These are phyloP conservation scores for Echeneis naucrates DNA, from an alignment of 2,797 vertebrate genomes.

Conservation along the genomic window DNA sequence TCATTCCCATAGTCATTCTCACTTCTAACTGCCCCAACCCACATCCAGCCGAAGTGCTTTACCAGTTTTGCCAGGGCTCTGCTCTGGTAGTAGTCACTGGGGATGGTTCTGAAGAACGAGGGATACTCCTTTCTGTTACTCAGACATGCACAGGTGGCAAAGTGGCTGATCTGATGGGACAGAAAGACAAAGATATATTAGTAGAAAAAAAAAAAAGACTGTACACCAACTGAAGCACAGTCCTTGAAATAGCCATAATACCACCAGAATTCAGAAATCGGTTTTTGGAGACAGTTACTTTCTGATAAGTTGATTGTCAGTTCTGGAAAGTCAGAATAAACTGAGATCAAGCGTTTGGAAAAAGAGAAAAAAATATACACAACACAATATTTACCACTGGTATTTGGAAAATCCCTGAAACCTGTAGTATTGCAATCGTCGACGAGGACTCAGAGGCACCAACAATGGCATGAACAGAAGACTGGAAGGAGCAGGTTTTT, in stretches of 20 bases:
- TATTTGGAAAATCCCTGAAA: constrained; percentile 81
- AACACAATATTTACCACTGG: constrained; percentile 78
- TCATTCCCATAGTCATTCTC: constrained; percentile 84
- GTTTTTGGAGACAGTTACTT: background rate
- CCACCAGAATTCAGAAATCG: background rate
- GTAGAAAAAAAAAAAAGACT: too few relatives aligned
- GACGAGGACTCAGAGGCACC: constrained; percentile 84
- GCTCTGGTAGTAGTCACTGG: constrained; percentile 84
- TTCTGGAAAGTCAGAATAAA: background rate
- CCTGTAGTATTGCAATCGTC: constrained; percentile 81
- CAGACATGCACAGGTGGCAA: constrained; percentile 85
- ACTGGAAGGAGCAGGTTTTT: constrained; percentile 67
- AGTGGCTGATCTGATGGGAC: constrained; percentile 80
- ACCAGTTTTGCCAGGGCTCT: constrained; percentile 82
- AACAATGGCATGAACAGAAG: constrained; percentile 80
- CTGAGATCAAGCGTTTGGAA: background rate
- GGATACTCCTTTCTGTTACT: constrained; percentile 82
- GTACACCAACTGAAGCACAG: too few relatives aligned
- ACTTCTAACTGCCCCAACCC: constrained; percentile 84
- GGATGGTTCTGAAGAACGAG: constrained; percentile 85
- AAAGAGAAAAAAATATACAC: background rate
- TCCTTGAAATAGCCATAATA: background rate
- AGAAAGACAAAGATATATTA: background rate
- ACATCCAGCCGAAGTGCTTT: constrained; percentile 84
- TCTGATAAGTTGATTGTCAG: background rate